phyloP scores from a whole-genome alignment of 2,888 invertebrate species.

The Trachelus stipa region DNA sequence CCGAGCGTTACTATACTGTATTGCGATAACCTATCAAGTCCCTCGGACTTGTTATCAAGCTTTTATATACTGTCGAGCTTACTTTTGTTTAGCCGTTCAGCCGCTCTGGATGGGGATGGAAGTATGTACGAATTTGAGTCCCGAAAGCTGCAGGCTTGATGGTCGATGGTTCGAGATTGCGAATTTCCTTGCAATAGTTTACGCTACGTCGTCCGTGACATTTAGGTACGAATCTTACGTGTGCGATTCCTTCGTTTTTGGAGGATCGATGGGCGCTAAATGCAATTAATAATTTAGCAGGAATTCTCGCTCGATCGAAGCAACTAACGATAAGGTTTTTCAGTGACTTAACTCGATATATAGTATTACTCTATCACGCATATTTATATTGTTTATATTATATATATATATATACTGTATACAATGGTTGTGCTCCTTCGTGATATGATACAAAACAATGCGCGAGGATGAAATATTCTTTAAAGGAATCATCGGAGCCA shows the following conservation, averaged over 20 bases:
- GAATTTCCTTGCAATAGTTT: constrained; percentile 9
- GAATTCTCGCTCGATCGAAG: constrained; percentile 27
- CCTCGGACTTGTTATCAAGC: not conserved
- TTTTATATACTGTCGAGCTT: not conserved
- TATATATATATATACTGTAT: constrained; percentile 25
- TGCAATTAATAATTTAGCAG: not conserved
- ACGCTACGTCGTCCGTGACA: not conserved
- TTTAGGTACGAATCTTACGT: not conserved
- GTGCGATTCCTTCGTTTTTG: not conserved
- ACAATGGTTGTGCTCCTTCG: constrained; percentile 8
- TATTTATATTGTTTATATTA: constrained; percentile 29
- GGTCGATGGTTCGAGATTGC: constrained; percentile 47
- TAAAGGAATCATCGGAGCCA: not conserved
- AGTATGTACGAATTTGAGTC: not conserved
- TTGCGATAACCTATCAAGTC: not conserved
- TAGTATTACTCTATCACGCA: constrained; percentile 25
- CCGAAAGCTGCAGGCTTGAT: constrained; percentile 20
- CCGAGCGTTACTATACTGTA: not conserved
- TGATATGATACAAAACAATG: constrained; percentile 25
- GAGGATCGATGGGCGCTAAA: not conserved
- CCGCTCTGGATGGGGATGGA: not conserved
- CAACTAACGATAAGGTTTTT: constrained; percentile 39
- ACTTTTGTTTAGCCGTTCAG: not conserved
- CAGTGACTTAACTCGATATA: constrained; percentile 34
- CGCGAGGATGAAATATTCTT: constrained; percentile 10